A percentile compares a stretch with the other conserved stretches of the same genome.
Evolutionary conservation across 2,797 vertebrate genomes (phyloP).

Genomic region (Enteromius radiatus): DNA sequence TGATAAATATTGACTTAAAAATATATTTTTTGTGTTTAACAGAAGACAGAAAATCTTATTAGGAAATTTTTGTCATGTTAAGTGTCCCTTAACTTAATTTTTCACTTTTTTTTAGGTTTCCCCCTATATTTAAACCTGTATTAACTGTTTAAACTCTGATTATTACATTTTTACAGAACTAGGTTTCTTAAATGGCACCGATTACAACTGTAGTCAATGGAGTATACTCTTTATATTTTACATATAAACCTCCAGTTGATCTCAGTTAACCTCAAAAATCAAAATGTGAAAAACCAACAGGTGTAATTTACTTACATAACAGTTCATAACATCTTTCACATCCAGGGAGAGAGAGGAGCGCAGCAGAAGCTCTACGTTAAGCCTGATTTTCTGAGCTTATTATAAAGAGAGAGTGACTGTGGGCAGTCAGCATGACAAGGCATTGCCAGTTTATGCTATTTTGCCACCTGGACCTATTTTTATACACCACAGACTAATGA

Average conservation of each 20-base stretch:
- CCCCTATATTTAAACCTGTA: not conserved
- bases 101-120: not conserved
- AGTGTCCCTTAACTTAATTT: not conserved
- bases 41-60: not conserved
- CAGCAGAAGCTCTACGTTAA: not conserved
- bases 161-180: not conserved
- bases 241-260: not conserved
- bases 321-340: not conserved
- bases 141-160: no score
- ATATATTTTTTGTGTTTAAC: not conserved
- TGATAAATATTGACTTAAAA: not conserved
- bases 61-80: no score
- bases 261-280: not conserved
- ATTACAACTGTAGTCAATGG: not conserved
- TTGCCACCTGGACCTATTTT: constrained; percentile 17
- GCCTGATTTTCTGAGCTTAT: not conserved
- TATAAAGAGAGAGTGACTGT: not conserved
- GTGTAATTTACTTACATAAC: not conserved
- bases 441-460: not conserved
- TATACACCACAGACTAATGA: not conserved
- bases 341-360: not conserved
- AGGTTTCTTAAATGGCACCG: not conserved
- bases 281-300: not conserved
- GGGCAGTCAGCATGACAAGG: not conserved
- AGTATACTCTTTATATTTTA: not conserved